Base-by-base conservation (phyloP, 1,140 invertebrate species). In the Atta cephalotes region DNA sequence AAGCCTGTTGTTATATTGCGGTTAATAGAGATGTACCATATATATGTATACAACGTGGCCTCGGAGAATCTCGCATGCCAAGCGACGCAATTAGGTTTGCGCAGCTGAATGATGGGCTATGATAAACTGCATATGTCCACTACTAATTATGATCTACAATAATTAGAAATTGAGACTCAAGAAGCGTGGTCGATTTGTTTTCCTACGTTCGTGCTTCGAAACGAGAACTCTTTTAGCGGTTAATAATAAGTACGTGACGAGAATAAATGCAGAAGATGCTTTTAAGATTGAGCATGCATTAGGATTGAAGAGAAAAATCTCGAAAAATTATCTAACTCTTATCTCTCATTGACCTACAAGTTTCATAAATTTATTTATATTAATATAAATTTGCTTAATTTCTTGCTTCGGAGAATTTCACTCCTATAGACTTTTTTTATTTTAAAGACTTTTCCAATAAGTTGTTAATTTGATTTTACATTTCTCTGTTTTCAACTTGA, bases 251-350 rank as follows among this genome's bases (percentile, higher is more conserved):
- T 68, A 53, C 18, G 25, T 72, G 87, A 28, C 28, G 81, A 66
- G 76, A 49, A 88, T 88, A 65, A 77, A 68, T 49, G 1, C 74
- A 70, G 14, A 31, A 76, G 45, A n/a, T 18, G 51, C 28, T 45
- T n/a, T 25, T 28, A 60, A 16, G 14, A 7, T 85, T 77, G 21
- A 12, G 2, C 31, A 45, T 25, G 25, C 68, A 35, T 28, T 31
- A 72, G 25, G 9, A 16, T 51, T 51, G 49, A 18, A 49, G 39
- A 63, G 7, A 21, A n/a, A 14, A 2, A 51, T 0, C 5, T 25
- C 31, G n/a, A 12, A 60, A 60, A 49, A 74, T 45, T 18, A 28
- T n/a, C 58, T n/a, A 0, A 35, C 28, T 7, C 5, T 39, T 21
- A 39, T 66, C 10, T 66, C 18, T 4, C 28, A 14, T 16, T 28